Percentiles rank a stretch among this genome's conserved stretches.
phyloP scores from a whole-genome alignment of 2,888 invertebrate genomes.

The Boloria selene region DNA sequence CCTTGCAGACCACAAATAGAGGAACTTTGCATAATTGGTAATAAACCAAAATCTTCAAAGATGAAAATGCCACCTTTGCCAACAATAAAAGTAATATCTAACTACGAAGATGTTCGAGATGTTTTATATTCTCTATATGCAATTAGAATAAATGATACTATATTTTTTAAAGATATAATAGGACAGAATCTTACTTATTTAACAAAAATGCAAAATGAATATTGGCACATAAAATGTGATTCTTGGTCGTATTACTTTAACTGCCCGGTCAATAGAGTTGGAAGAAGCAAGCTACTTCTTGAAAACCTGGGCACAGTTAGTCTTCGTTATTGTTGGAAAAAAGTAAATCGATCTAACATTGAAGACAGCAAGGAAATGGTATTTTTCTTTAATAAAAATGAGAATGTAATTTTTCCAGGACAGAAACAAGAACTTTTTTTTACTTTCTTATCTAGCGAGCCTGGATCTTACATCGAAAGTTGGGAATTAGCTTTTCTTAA shows the following conservation, averaged over 20 bases:
- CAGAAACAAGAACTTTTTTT: conserved; percentile 68
- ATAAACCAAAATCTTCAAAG: conserved; percentile 54
- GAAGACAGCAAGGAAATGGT: conserved; percentile 43
- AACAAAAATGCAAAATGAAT: conserved; percentile 48
- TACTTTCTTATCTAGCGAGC: conserved; percentile 69
- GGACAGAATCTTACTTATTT: conserved; percentile 50
- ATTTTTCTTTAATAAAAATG: conserved; percentile 83
- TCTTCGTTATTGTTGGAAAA: conserved; percentile 77
- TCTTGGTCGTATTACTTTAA: conserved; percentile 74
- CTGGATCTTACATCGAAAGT: conserved; percentile 66
- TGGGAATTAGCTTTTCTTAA: conserved; percentile 79
- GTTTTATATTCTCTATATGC: conserved; percentile 54
- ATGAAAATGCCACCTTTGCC: conserved; percentile 55
- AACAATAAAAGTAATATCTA: conserved; percentile 46
- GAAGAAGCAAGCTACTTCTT: conserved; percentile 64
- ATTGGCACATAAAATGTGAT: conserved; percentile 56
- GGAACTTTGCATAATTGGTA: conserved; percentile 61
- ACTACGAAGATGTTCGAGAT: conserved; percentile 33
- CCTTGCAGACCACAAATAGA: conserved; percentile 55
- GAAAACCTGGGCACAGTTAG: conserved; percentile 78
- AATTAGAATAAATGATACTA: conserved; percentile 65
- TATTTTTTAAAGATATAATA: conserved; percentile 57
- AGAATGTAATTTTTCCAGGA: conserved; percentile 77
- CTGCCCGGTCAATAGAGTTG: conserved; percentile 56
- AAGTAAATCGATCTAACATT: conserved; percentile 50